These are phyloP conservation scores for Drosophila eugracilis DNA, from an alignment of 1,140 invertebrate genomes.

Conservation along the genomic window DNA sequence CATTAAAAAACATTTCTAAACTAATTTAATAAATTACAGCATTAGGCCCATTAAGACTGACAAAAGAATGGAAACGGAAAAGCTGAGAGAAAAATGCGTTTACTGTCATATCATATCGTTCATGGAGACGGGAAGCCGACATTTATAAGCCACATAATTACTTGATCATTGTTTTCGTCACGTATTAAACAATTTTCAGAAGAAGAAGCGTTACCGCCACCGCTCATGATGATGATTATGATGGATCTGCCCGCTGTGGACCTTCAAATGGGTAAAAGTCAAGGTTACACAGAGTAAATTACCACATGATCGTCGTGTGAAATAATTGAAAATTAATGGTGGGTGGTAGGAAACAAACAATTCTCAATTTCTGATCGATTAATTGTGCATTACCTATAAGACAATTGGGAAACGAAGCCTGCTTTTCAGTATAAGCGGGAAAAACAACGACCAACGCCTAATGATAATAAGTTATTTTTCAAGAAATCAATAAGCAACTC, in stretches of 20 bases:
- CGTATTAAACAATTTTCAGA: constrained; percentile 57
- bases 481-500: constrained; percentile 24
- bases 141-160: constrained; percentile 59
- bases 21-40: constrained; percentile 53
- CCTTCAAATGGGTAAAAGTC: constrained; percentile 56
- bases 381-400: constrained; percentile 22
- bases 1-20: constrained; percentile 57
- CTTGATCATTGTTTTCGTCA: constrained; percentile 66
- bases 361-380: constrained; percentile 13
- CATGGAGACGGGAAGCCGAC: constrained; percentile 34
- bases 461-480: constrained; percentile 50
- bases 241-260: constrained; percentile 11
- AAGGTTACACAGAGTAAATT: constrained; percentile 43
- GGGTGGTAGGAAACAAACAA: constrained; percentile 27
- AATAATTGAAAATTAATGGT: constrained; percentile 32
- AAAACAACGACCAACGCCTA: constrained; percentile 47
- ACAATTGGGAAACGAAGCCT: constrained; percentile 31
- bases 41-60: constrained; percentile 35
- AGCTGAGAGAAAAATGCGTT: constrained; percentile 26
- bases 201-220: constrained; percentile 27
- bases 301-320: constrained; percentile 17
- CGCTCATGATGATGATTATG: constrained; percentile 17
- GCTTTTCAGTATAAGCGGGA: not conserved
- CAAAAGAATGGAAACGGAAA: constrained; percentile 40
- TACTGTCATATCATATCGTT: constrained; percentile 30